Evolutionary conservation across 2,888 invertebrate genomes (phyloP).

Genomic region (Sphaerophoria rueppellii): DNA sequence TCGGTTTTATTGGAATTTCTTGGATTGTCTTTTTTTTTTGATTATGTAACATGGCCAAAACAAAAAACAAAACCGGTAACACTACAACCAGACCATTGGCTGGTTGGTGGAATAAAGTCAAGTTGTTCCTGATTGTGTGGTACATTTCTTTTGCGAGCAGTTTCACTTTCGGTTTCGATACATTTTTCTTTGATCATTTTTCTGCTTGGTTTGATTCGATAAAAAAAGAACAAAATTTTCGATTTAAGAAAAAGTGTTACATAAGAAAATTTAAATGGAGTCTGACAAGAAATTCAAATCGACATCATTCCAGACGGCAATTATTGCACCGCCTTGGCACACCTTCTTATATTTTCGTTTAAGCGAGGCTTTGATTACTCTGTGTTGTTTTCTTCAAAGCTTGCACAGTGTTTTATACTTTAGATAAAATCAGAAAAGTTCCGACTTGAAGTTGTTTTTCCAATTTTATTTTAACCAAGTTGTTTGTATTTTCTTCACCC

Average conservation of each 20-base stretch:
- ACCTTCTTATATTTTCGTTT: too few species aligned
- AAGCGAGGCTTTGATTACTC: too few species aligned
- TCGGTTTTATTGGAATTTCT: constrained; percentile 36
- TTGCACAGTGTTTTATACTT: too few species aligned
- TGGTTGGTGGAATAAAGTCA: not conserved
- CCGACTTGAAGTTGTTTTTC: too few species aligned
- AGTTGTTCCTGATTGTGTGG: constrained; percentile 33
- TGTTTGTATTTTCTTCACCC: constrained; percentile 44
- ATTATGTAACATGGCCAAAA: constrained; percentile 66
- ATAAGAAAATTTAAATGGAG: constrained; percentile 26
- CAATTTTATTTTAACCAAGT: too few species aligned
- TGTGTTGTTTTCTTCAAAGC: too few species aligned
- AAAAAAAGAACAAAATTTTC: constrained; percentile 46
- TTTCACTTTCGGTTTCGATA: constrained; percentile 60
- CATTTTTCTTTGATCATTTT: not conserved
- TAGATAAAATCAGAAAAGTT: too few species aligned
- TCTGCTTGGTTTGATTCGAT: constrained; percentile 18
- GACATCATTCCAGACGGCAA: too few species aligned
- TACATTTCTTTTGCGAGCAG: constrained; percentile 52
- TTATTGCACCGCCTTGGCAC: too few species aligned
- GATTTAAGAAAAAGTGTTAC: constrained; percentile 56
- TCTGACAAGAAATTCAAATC: too few species aligned
- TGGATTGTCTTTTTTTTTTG: constrained; percentile 33
- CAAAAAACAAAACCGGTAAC: constrained; percentile 59
- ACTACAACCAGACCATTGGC: not conserved